Conservation (phyloP, 2,888 invertebrate species). For the Aspidiotus rigidus region DNA sequence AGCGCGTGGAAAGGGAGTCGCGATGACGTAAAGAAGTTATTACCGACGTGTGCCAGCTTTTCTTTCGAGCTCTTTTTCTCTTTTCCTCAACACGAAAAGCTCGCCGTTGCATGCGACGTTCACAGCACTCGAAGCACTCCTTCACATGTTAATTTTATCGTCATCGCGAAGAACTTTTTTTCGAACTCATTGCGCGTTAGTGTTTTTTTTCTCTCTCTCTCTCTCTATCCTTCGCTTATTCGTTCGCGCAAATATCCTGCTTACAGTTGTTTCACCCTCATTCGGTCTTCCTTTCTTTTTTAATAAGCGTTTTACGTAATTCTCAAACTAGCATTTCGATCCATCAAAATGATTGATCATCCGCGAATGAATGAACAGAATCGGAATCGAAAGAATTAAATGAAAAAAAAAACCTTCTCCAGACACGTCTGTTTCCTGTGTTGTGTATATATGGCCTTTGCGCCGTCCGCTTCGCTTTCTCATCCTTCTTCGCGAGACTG, state of each 20-base stretch:
- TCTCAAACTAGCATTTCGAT: conserved; percentile 32
- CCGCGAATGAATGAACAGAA: conserved; percentile 33
- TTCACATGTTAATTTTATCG: too few species aligned
- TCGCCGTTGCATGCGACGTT: too few species aligned
- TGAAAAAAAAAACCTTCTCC: conserved; percentile 11
- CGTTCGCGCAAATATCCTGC: conserved; percentile 22
- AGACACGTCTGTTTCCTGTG: conserved; percentile 27
- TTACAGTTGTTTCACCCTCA: conserved; percentile 17
- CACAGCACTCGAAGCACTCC: too few species aligned
- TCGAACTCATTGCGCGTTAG: neutral
- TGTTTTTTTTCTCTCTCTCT: conserved; percentile 1
- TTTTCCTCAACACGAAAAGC: too few species aligned
- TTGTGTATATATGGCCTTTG: too few species aligned
- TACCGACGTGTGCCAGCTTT: too few species aligned
- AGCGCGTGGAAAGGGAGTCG: conserved; percentile 13
- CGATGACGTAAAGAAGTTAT: too few species aligned
- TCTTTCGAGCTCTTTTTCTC: too few species aligned
- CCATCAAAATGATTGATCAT: conserved; percentile 35
- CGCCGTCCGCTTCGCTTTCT: conserved; percentile 11
- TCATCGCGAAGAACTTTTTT: neutral
- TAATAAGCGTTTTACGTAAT: conserved; percentile 34
- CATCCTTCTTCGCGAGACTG: conserved; percentile 6
- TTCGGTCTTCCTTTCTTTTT: conserved; percentile 25
- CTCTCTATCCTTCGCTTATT: neutral
- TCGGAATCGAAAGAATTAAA: conserved; percentile 31